Evolutionary conservation across 2,888 invertebrate species (phyloP), one percentile per base, ranked within the genome.

Genomic region (Apantesis nais): DNA sequence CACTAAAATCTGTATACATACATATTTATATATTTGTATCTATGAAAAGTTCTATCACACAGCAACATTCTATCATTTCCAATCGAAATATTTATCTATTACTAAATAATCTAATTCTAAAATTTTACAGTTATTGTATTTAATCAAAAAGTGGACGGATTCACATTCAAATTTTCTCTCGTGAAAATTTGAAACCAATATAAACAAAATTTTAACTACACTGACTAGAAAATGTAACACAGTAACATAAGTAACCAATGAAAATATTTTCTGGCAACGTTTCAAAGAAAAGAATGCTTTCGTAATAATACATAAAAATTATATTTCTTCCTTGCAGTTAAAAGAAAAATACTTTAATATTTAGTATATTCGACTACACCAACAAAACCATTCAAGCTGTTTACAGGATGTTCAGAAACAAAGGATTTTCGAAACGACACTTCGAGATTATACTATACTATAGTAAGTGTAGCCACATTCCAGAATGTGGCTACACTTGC

Each of bases 151-250:
- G 70, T 67, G 78, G 80, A 79, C 78, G 72, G 80, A 75, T 52
- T 70, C 72, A 66, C 29, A 4, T 63, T 22, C 41, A 19, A 44
- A 31, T 63, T 63, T 22, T 8, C 19, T 31, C 34, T 4, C 34
- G n/a, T n/a, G 19, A 69, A 65, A 72, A 74, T 64, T 41, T 70
- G 31, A 73, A 72, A 63, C 58, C 11, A 60, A 65, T 73, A 70
- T 39, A 58, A 73, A 72, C 62, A 74, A 71, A 70, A 62, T 71
- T 66, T 29, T 62, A 78, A 80, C 67, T 60, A 61, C 3, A 75
- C 65, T 70, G 80, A 83, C 85, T 82, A 84, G 80, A 81, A 66
- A 76, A 66, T 31, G 71, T 77, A 76, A 77, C 79, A 84, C 78
- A 72, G 79, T 63, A 58, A 29, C 62, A 70, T 71, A 39, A 72